These are phyloP conservation scores for Sycophila sp. DNA, from an alignment of 1,140 invertebrate genomes.

Conservation along the genomic window DNA sequence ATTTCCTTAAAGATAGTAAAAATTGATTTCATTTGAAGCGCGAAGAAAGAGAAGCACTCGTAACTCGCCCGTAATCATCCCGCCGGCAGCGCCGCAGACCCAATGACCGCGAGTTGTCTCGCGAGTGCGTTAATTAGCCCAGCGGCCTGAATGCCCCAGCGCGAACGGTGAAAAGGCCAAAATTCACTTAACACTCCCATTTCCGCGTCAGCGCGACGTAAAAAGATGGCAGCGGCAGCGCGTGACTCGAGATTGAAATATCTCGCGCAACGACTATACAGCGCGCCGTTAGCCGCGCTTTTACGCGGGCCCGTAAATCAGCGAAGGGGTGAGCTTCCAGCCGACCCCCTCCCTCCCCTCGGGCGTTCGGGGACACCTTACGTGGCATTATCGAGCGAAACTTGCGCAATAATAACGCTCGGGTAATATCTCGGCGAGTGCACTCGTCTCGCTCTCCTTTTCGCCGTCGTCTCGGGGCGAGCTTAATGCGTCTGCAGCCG, in stretches of 20 bases:
- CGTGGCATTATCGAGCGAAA: background rate
- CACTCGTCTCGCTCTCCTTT: background rate
- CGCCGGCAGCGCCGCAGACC: background rate
- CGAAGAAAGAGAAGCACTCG: too few relatives aligned
- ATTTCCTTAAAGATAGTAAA: background rate
- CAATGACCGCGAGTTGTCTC: too few relatives aligned
- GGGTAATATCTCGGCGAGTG: background rate
- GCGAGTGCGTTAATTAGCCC: background rate
- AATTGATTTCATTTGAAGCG: background rate
- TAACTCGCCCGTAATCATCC: background rate
- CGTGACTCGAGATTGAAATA: constrained; percentile 23
- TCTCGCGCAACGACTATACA: constrained; percentile 22
- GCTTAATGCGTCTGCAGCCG: background rate
- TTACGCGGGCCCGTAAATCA: background rate
- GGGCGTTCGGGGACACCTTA: background rate
- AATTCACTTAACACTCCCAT: constrained; percentile 21
- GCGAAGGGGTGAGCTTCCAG: constrained; percentile 7
- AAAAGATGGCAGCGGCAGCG: background rate
- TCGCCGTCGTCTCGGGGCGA: background rate
- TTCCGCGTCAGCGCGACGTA: background rate
- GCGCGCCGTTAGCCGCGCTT: background rate
- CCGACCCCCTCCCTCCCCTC: background rate
- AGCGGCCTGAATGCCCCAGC: background rate
- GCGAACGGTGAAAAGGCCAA: constrained; percentile 19
- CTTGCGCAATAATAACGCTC: background rate